Evolutionary conservation across 2,888 invertebrate species (phyloP), one percentile per base, ranked within the genome.

Genomic region (Meiosimyza decipiens): DNA sequence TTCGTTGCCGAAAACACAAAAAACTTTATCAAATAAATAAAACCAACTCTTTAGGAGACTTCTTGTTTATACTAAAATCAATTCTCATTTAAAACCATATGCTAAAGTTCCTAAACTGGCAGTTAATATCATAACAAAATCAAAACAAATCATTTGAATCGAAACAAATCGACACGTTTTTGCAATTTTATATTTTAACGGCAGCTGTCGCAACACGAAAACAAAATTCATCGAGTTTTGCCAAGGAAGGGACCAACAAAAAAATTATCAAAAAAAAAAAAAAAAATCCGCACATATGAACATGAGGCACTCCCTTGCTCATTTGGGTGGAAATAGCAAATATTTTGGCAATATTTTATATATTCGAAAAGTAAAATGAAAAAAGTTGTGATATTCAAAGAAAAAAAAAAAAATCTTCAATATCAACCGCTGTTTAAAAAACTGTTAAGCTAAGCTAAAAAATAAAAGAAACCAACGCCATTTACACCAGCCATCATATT

Each of bases 81-180:
- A 70, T 70, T 63, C 54, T 54, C 52, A 62, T 70, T 62, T 70
- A 54, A 49, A 70, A 54, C 52, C 70, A 63, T 62, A 63, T 70
- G 63, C 70, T 22, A 28, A 47, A 52, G 68, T 59, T 54, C 54
- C 22, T 16, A 77, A 81, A 79, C 77, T 80, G 78, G 77, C 80
- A 84, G 84, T 84, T 83, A 84, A 84, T 83, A 84, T 83, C 72
- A 70, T 72, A 75, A 73, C 72, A 68, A 77, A 73, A 74, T 63
- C 62, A 55, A 72, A 68, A 55, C 82, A 84, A 83, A 83, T 83
- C 83, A 83, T 83, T 84, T 82, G 83, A 80, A 82, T 83, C 80
- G 80, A 77, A 77, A 80, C 77, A 83, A 81, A 83, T 84, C 83
- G 84, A 84, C 84, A 84, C 84, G 84, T 84, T 83, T 84, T 83